These are phyloP conservation scores for Scolopax bukidnonensis DNA, from an alignment of 2,797 vertebrate genomes.

Conservation along the genomic window DNA sequence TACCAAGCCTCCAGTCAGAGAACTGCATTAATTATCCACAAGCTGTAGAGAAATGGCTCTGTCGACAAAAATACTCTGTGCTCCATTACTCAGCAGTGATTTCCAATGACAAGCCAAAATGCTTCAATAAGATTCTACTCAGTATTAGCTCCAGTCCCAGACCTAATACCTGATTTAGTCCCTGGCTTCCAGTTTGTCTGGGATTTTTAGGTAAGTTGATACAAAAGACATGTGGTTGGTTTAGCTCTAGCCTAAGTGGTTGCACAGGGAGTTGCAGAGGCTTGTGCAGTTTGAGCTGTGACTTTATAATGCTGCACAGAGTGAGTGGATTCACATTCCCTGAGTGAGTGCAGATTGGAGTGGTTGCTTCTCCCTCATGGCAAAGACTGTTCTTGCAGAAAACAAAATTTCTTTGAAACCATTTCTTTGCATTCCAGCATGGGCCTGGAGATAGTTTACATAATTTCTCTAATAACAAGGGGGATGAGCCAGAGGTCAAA, in stretches of 20 bases:
- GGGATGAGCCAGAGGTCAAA: neutral
- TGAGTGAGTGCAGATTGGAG: neutral
- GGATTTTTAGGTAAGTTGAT: neutral
- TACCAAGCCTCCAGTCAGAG: neutral
- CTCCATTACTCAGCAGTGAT: neutral
- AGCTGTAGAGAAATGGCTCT: neutral
- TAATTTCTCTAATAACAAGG: neutral
- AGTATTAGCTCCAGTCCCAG: neutral
- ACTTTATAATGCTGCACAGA: neutral
- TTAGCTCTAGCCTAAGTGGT: neutral
- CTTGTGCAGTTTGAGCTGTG: neutral
- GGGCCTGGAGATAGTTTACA: neutral
- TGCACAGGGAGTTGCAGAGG: neutral
- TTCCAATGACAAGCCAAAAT: constrained; percentile 13
- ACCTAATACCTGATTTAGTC: neutral
- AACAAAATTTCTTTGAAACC: neutral
- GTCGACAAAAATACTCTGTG: neutral
- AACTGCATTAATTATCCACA: neutral
- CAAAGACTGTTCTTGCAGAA: neutral
- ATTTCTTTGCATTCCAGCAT: neutral
- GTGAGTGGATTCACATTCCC: neutral
- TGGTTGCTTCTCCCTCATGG: neutral
- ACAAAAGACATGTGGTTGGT: neutral
- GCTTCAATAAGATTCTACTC: neutral
- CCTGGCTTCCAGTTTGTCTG: constrained; percentile 7